Evolutionary conservation across 2,113 vertebrate genomes (phyloP), one percentile per base, ranked within the genome.

Genomic region (Spilogale gracilis): DNA sequence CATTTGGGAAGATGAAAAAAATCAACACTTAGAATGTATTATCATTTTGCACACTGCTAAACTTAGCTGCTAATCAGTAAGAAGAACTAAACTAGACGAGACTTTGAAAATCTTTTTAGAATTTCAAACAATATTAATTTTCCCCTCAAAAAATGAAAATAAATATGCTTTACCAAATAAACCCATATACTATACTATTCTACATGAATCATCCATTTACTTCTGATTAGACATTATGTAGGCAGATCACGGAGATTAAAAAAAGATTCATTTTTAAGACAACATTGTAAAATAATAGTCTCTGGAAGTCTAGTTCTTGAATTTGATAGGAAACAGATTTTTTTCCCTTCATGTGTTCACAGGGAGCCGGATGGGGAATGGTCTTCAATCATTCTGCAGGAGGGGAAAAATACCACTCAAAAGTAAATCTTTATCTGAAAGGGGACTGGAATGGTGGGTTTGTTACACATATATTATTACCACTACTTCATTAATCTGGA

Each of bases 1-100:
- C 60, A 96, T 94, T 98, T 94, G 87, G 89, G 95, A 90, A 97
- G 89, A 95, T 92, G 63, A 84, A 91, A 95, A 97, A 97, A 87
- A 74, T 82, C 67, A 85, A 96, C 50, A 96, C 30, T 83, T 30
- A 76, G 67, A 95, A 88, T 43, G 94, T 14, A 92, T 74, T 73
- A 96, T 79, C 56, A 96, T 48, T 92, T 96, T 84, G 94, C 7
- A 95, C 79, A 97, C 14, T 16, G 8, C 74, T 78, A 91, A 89
- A 96, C 48, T 43, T 17, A 79, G 48, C 16, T 81, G 76, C 45
- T 89, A 85, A 85, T 50, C 56, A 60, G 4, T 74, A 95, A 96
- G 73, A 94, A 45, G 25, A 94, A 83, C 6, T 91, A 96, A 96
- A 83, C 23, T 63, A 73, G 43, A 96, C 73, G 17, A 95, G 74